phyloP scores from a whole-genome alignment of 2,888 invertebrate genomes.

The Micoletzkya japonica region DNA sequence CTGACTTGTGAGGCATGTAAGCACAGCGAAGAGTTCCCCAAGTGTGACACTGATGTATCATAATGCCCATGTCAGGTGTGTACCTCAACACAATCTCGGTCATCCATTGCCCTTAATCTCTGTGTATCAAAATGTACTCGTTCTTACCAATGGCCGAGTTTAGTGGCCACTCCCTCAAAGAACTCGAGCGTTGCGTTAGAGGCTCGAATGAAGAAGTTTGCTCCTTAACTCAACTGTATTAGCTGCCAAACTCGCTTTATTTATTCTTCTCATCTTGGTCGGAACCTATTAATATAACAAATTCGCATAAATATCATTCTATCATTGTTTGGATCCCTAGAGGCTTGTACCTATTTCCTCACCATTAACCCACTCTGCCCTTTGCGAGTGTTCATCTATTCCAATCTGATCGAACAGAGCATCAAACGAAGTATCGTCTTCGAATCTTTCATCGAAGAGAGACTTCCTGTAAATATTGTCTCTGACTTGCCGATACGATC shows the following conservation, averaged over 20 bases:
- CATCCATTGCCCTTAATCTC: neutral
- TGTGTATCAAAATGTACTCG: too few relatives aligned
- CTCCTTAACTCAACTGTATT: slow-evolving; percentile 40
- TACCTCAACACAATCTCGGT: slow-evolving; percentile 37
- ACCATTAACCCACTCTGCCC: slow-evolving; percentile 64
- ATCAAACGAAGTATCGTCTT: slow-evolving; percentile 54
- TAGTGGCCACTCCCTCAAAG: slow-evolving; percentile 58
- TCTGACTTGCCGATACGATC: neutral
- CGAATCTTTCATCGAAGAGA: slow-evolving; percentile 58
- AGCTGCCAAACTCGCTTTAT: too few relatives aligned
- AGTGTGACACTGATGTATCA: slow-evolving; percentile 63
- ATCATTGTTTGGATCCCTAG: neutral
- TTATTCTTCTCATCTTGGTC: too few relatives aligned
- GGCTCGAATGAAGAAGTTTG: slow-evolving; percentile 62
- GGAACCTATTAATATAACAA: too few relatives aligned
- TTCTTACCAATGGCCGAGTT: slow-evolving; percentile 51
- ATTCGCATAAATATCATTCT: neutral
- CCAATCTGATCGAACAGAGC: slow-evolving; percentile 62
- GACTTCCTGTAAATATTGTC: slow-evolving; percentile 40
- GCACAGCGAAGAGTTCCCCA: slow-evolving; percentile 56
- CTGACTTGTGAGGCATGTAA: slow-evolving; percentile 62
- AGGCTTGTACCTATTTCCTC: slow-evolving; percentile 26
- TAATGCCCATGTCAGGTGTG: slow-evolving; percentile 63
- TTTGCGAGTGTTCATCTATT: slow-evolving; percentile 49
- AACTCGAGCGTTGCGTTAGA: slow-evolving; percentile 59